These are phyloP conservation scores for Temnothorax curvispinosus DNA, from an alignment of 1,140 invertebrate species.

Conservation along the genomic window DNA sequence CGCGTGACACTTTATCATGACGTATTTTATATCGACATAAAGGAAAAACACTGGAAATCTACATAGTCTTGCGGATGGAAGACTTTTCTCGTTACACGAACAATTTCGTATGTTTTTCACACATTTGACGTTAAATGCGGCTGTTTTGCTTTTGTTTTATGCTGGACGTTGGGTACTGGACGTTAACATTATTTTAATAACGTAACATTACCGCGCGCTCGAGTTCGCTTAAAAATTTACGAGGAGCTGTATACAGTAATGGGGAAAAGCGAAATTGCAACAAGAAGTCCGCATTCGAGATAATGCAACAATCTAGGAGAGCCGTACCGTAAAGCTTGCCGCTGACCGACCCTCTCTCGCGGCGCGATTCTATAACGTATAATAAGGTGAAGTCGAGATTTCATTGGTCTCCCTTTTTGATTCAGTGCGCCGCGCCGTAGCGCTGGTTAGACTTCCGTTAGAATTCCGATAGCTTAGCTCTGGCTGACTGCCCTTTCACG, in stretches of 20 bases:
- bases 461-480: slow-evolving; percentile 57
- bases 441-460: slow-evolving; percentile 43
- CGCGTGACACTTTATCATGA: slow-evolving; percentile 22
- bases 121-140: background rate
- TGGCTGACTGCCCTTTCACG: slow-evolving; percentile 40
- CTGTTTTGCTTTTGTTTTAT: background rate
- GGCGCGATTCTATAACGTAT: slow-evolving; percentile 7
- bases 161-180: background rate
- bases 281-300: background rate
- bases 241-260: background rate
- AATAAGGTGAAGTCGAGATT: slow-evolving; percentile 31
- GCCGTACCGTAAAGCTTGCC: background rate
- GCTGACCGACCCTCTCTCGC: background rate
- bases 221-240: slow-evolving; percentile 22
- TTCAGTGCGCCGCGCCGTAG: slow-evolving; percentile 37
- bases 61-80: background rate
- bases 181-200: background rate
- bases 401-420: slow-evolving; percentile 36
- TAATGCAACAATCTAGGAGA: background rate
- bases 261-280: background rate
- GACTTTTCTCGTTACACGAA: background rate
- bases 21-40: background rate
- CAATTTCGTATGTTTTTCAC: background rate
- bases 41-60: background rate
- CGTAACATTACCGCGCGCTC: background rate